A percentile compares a stretch with the other conserved stretches of the same genome.
phyloP scores from a whole-genome alignment of 2,888 invertebrate species.

The Bombyx huttoni region DNA sequence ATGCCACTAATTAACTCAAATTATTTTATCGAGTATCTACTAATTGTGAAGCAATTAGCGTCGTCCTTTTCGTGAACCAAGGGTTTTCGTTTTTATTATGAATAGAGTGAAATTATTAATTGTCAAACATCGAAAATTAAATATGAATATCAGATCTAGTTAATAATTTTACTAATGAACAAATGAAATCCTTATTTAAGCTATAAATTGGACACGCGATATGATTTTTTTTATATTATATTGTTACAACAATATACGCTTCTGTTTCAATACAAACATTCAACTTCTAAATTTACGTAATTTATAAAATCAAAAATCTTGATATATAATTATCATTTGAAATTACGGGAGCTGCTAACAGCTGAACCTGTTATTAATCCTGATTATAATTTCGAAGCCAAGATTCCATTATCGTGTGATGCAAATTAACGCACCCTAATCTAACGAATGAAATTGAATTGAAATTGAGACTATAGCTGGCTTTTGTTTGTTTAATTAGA shows the following conservation, averaged over 20 bases:
- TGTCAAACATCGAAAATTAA: neutral
- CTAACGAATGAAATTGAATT: slow-evolving; percentile 2
- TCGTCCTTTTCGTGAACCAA: neutral
- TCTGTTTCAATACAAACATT: too few species aligned
- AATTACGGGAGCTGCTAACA: slow-evolving; percentile 14
- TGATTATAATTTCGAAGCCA: slow-evolving; percentile 34
- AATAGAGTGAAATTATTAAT: neutral
- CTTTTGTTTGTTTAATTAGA: neutral
- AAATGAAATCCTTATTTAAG: too few species aligned
- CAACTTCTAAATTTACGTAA: too few species aligned
- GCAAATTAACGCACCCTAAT: slow-evolving; percentile 28
- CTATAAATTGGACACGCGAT: too few species aligned
- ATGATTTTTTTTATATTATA: too few species aligned
- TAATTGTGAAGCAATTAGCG: neutral
- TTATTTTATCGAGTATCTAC: neutral
- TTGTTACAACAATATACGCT: too few species aligned
- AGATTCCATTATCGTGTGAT: slow-evolving; percentile 39
- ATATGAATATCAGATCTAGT: neutral
- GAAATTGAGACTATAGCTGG: slow-evolving; percentile 2
- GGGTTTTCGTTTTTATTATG: too few species aligned
- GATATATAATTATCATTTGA: slow-evolving; percentile 2
- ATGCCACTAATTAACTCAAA: neutral
- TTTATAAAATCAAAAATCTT: neutral
- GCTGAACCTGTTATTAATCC: slow-evolving; percentile 29
- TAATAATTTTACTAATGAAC: too few species aligned